A percentile compares a stretch with the other conserved stretches of the same genome.
phyloP scores from a whole-genome alignment of 2,113 vertebrate species.

The Tonatia bakeri region DNA sequence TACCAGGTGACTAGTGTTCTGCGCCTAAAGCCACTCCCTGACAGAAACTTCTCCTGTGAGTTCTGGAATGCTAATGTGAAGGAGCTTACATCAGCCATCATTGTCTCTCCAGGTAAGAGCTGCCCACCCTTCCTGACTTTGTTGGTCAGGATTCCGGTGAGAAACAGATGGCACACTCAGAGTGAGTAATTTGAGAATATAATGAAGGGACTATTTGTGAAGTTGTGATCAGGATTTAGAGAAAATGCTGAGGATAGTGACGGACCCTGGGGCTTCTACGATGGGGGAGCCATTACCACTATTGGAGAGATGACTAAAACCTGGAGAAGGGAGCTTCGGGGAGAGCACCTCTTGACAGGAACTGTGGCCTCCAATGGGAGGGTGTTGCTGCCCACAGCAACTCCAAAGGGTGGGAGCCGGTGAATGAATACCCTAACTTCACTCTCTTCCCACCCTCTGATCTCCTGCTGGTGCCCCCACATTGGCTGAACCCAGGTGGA shows the following conservation, averaged over 20 bases:
- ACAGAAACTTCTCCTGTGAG: conserved; percentile 84
- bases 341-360: background rate
- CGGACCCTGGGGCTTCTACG: background rate
- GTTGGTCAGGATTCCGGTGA: background rate
- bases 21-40: conserved; percentile 63
- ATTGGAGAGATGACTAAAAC: background rate
- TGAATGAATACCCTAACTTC: background rate
- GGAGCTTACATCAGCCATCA: conserved; percentile 59
- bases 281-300: background rate
- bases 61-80: conserved; percentile 78
- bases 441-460: background rate
- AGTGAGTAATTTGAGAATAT: background rate
- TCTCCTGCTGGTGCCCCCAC: background rate
- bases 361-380: background rate
- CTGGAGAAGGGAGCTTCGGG: background rate
- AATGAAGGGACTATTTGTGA: background rate
- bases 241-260: background rate
- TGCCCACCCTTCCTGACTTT: background rate
- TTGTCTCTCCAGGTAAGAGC: conserved; percentile 65
- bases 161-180: background rate
- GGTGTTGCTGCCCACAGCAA: too few relatives aligned
- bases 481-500: background rate
- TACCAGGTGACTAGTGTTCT: conserved; percentile 84
- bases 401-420: background rate
- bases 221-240: background rate